Conservation (phyloP, 2,888 invertebrate species). For the Drosophila peninsularis region DNA sequence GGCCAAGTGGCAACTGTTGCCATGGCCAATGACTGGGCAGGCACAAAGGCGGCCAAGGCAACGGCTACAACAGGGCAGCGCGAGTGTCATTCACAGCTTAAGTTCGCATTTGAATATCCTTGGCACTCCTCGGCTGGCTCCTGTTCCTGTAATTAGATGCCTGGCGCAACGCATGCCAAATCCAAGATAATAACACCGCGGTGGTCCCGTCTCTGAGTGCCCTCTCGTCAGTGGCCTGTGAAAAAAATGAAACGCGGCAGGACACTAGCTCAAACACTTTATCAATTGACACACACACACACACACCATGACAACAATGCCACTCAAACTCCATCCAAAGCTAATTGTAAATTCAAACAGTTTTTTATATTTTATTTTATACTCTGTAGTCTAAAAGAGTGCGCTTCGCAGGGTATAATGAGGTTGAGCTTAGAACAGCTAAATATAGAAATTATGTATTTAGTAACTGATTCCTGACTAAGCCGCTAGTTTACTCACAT, state of each 20-base stretch:
- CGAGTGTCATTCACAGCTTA: conserved; percentile 69
- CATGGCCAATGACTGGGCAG: conserved; percentile 27
- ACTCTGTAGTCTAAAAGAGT: conserved; percentile 2
- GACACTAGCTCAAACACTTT: conserved; percentile 70
- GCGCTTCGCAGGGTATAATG: not conserved
- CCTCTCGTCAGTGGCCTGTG: conserved; percentile 75
- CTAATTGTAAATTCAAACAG: conserved; percentile 80
- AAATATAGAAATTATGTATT: no score
- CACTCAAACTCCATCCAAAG: conserved; percentile 47
- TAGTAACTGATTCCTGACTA: no score
- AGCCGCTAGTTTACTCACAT: no score
- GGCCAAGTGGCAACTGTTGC: conserved; percentile 43
- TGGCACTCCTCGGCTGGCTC: conserved; percentile 16
- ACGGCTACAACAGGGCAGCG: conserved; percentile 38
- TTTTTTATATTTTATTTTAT: conserved; percentile 34
- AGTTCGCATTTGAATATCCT: conserved; percentile 60
- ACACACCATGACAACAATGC: conserved; percentile 68
- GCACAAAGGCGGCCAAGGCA: conserved; percentile 50
- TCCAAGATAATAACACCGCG: conserved; percentile 76
- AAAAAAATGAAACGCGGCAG: conserved; percentile 62
- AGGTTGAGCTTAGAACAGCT: not conserved
- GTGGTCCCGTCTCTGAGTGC: conserved; percentile 67
- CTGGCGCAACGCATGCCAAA: conserved; percentile 69
- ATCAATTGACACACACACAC: conserved; percentile 60
- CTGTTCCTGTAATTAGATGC: conserved; percentile 75